Percentiles rank a stretch among this genome's conserved stretches.
These are phyloP conservation scores for Xiphorhynchus erythropygius DNA, from an alignment of 2,797 vertebrate genomes.

Conservation along the genomic window DNA sequence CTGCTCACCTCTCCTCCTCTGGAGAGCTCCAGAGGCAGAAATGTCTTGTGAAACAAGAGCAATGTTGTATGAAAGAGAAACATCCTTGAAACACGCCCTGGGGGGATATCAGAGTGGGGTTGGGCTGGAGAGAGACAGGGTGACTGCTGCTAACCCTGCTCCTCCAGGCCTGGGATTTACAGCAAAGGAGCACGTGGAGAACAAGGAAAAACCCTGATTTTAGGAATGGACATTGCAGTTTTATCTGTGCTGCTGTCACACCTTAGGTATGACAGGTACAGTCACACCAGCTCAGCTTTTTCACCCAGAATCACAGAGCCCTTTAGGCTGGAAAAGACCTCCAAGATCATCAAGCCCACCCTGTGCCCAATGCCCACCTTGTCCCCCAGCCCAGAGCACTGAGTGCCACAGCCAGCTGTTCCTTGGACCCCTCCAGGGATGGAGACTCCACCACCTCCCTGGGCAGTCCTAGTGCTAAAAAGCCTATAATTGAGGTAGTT, in stretches of 20 bases:
- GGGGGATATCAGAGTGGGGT: accelerated
- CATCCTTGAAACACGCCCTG: background rate
- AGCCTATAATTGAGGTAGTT: background rate
- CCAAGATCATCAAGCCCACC: no score
- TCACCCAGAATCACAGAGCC: background rate
- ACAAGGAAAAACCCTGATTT: background rate
- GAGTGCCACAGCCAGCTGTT: background rate
- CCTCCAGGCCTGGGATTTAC: background rate
- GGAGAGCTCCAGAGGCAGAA: background rate
- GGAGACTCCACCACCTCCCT: background rate
- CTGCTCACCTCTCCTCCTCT: background rate
- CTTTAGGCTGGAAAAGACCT: background rate
- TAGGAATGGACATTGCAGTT: accelerated
- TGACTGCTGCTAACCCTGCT: background rate
- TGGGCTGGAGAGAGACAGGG: background rate
- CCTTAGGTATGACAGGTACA: accelerated
- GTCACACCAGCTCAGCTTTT: background rate
- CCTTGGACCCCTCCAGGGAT: background rate
- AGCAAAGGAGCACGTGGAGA: accelerated
- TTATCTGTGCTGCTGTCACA: accelerated
- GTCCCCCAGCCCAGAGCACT: background rate
- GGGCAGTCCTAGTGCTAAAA: background rate
- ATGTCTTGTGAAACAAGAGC: background rate
- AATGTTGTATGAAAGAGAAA: background rate
- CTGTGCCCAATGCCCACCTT: background rate